Base-by-base conservation (phyloP, 2,888 invertebrate species). In the Drosophila nigricruria region DNA sequence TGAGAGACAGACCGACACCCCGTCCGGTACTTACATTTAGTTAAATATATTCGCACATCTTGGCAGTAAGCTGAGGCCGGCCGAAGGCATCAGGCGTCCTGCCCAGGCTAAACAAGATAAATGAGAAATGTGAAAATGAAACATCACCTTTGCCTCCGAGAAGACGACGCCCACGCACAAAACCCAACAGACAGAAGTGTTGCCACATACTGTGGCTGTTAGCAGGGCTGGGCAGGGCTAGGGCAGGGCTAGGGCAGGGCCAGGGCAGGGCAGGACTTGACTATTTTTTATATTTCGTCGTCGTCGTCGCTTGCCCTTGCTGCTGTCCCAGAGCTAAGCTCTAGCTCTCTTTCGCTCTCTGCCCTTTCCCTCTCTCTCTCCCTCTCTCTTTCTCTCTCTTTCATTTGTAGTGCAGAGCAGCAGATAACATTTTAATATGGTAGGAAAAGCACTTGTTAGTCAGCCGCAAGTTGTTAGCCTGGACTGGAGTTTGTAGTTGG, bases 111-210 rank as follows among this genome's bases (percentile, higher is more conserved):
- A 91, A 89, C 79, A 86, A 91, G 91, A 91, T 91, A 91, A 91
- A 91, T 91, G 92, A 83, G 90, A 88, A 89, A 91, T 91, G 90
- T 81, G 87, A 91, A 91, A 91, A 91, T 91, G 90, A 92, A 91
- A 88, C 92, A 91, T 91, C 88, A 91, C 88, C 90, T 91, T 88
- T 77, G 78, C 78, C 86, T 78, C 61, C 57, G 65, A 78, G 80
- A 69, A 54, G 71, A 72, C 58, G 30, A 70, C 60, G 64, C 65
- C 69, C 64, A 58, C 66, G 45, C 69, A 64, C 63, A 64, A 36
- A 61, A 32, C 67, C 52, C 45, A 49, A 49, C 45, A 56, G 69
- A 47, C 58, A 30, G 45, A 68, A 70, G 71, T 57, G 56, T 64
- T 60, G 58, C 47, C 65, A 76, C 77, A 76, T 69, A 74, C 79